Evolutionary conservation across 2,797 vertebrate species (phyloP).

Genomic region (Hemitrygon akajei): DNA sequence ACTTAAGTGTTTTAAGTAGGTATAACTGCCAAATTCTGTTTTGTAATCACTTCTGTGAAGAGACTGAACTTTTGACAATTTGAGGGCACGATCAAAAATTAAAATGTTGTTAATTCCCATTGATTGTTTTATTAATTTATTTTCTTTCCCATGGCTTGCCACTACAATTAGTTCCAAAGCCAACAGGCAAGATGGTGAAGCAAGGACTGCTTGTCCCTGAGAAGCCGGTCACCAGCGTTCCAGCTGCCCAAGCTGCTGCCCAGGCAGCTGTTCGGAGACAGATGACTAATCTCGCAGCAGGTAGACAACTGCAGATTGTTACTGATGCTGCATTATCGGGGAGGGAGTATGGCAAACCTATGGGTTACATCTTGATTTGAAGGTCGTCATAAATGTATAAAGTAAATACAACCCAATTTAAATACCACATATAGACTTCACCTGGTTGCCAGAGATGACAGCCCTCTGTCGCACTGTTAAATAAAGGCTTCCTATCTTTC

Average conservation of each 20-base stretch:
- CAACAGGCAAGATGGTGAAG: constrained; percentile 66
- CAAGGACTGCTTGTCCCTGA: constrained; percentile 73
- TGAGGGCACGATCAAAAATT: background rate
- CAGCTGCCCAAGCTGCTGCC: constrained; percentile 83
- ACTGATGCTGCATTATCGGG: background rate
- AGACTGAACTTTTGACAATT: background rate
- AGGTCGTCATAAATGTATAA: background rate
- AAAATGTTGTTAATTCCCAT: background rate
- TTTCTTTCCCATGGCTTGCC: background rate
- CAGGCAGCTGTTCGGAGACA: constrained; percentile 81
- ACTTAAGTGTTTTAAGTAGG: background rate
- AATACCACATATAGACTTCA: background rate
- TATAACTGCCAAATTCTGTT: background rate
- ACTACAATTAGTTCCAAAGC: constrained; percentile 8
- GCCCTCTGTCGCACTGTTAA: background rate
- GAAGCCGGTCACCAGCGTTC: constrained; percentile 60
- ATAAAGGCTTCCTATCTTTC: background rate
- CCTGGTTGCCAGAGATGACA: background rate
- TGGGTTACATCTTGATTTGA: background rate
- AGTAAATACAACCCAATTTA: background rate
- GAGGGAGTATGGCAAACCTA: background rate
- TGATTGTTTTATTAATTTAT: background rate
- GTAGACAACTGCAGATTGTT: constrained; percentile 51
- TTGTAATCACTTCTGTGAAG: background rate
- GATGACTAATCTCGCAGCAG: constrained; percentile 75